phyloP scores from a whole-genome alignment of 2,113 vertebrate genomes.

The Triplophysa dalaica region DNA sequence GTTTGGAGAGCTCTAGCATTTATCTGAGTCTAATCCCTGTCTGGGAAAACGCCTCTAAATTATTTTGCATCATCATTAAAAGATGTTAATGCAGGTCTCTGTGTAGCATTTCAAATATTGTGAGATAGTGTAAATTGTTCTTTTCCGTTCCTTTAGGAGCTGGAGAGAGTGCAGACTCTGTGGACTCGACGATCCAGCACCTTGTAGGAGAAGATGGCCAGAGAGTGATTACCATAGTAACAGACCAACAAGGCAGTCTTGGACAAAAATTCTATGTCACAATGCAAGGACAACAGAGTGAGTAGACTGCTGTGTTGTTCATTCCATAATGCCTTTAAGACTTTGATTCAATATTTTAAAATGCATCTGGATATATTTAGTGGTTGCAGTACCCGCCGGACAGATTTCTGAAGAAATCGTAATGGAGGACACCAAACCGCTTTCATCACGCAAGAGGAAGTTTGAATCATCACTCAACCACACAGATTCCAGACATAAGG shows the following conservation, averaged over 20 bases:
- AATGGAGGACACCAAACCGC: slow-evolving; percentile 68
- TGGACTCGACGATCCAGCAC: slow-evolving; percentile 63
- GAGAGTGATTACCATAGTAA: slow-evolving; percentile 78
- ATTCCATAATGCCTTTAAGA: not conserved
- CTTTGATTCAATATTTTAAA: slow-evolving; percentile 3
- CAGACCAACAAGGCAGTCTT: slow-evolving; percentile 65
- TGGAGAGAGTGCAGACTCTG: slow-evolving; percentile 65
- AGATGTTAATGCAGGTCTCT: too few relatives aligned
- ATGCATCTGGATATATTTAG: slow-evolving; percentile 60
- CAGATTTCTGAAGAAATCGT: slow-evolving; percentile 80
- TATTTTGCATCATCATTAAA: too few relatives aligned
- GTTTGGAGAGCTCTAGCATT: too few relatives aligned
- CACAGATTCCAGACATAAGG: slow-evolving; percentile 27
- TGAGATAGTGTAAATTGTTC: not conserved
- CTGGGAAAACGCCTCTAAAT: too few relatives aligned
- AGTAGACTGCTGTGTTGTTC: slow-evolving; percentile 28
- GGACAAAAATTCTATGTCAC: slow-evolving; percentile 74
- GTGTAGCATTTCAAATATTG: too few relatives aligned
- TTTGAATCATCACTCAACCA: slow-evolving; percentile 62
- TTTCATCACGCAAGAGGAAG: slow-evolving; percentile 73
- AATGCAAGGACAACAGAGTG: slow-evolving; percentile 76
- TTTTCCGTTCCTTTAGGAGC: slow-evolving; percentile 45
- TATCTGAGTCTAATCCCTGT: too few relatives aligned
- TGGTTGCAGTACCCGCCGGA: slow-evolving; percentile 82
- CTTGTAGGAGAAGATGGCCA: slow-evolving; percentile 68